Base-by-base conservation (phyloP, 2,888 invertebrate genomes). In the Mimumesa dahlbomi region DNA sequence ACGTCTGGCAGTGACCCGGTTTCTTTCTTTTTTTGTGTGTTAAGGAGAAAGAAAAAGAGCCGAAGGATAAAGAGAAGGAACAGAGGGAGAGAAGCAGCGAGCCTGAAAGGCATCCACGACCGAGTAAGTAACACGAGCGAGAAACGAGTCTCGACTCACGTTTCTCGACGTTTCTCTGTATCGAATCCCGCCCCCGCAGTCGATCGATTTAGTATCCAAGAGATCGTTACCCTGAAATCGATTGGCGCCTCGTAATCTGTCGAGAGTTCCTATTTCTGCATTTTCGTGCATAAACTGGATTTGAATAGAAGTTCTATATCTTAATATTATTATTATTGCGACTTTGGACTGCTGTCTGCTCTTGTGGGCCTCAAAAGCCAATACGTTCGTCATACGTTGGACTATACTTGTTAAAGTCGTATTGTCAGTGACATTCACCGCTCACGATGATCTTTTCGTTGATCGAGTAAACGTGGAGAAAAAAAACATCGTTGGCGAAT, bases 41-140 rank as follows among this genome's bases (percentile, higher is more conserved):
- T 50, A 63, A 88, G 87, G 88, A 88, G 49, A 89, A 87, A 68
- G 87, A 88, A 45, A 87, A 86, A 59, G 87, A 88, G 58, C 76
- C 72, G 31, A 88, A 87, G 71, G 86, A 87, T 57, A 88, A 88
- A 69, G 87, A 86, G 40, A 84, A 84, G 62, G 89, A 89, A 48
- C 73, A 76, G 49, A 82, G 81, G 69, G 89, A 89, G 49, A 85
- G 82, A 74, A 87, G 84, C 75, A 78, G 81, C 42, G 88, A 88
- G 80, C 86, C 82, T 22, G 88, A 88, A 79, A 88, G 88, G 83
- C 89, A 88, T 83, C 89, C 87, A 76, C 86, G 89, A 85, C 88
- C 89, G 87, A 89, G 89, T 89, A 85, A 89, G 89, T 89, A 85
- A 72, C 29, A 42, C 63, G 42, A 72, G 49, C 64, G 61, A 65